Evolutionary conservation across 1,140 invertebrate genomes (phyloP).

Genomic region (Saxidomus purpurata): DNA sequence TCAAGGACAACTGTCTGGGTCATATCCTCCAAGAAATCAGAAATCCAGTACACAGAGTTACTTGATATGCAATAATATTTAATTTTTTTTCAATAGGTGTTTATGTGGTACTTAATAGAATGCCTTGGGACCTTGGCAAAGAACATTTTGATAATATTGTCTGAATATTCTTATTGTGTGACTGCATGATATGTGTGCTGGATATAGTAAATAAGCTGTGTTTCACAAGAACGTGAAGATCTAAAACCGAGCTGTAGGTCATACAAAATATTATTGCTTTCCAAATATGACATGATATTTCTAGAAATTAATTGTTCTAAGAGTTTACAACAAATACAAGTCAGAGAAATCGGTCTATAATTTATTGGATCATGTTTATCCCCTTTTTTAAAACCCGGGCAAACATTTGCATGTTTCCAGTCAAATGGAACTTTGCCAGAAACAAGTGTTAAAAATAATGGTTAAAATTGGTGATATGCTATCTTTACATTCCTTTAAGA

Average conservation of each 20-base stretch:
- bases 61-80: conserved; percentile 47
- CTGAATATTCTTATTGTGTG: conserved; percentile 31
- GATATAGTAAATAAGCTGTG: conserved; percentile 62
- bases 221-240: conserved; percentile 52
- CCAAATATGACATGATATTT: conserved; percentile 58
- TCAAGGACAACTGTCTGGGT: too few species aligned
- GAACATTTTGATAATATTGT: conserved; percentile 61
- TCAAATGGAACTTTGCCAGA: conserved; percentile 46
- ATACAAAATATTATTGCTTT: too few species aligned
- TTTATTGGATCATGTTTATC: conserved; percentile 66
- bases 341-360: conserved; percentile 72
- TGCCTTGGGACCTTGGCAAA: conserved; percentile 66
- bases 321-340: too few species aligned
- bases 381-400: conserved; percentile 66
- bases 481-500: too few species aligned
- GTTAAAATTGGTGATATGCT: too few species aligned
- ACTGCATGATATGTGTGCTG: conserved; percentile 36
- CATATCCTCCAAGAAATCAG: too few species aligned
- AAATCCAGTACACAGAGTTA: too few species aligned
- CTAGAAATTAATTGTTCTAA: conserved; percentile 65
- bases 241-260: too few species aligned
- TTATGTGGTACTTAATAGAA: conserved; percentile 52
- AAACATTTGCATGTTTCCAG: conserved; percentile 67
- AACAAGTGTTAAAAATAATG: conserved; percentile 16
- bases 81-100: conserved; percentile 58